Evolutionary conservation across 2,888 invertebrate genomes (phyloP).

Genomic region (Limnephilus auricula): DNA sequence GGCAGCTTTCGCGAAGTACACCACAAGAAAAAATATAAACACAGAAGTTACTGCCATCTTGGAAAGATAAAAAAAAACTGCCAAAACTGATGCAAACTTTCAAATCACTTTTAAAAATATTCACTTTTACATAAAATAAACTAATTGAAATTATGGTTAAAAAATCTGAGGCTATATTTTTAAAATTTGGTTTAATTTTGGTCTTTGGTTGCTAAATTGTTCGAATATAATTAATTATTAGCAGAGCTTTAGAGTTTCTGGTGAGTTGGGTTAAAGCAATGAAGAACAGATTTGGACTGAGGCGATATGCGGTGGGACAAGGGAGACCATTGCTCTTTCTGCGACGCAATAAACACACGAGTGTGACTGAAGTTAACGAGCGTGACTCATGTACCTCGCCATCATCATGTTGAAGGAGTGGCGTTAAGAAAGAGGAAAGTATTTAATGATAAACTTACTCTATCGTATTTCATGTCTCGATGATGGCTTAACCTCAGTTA

Average conservation of each 20-base stretch:
- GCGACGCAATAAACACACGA: slow-evolving; percentile 16
- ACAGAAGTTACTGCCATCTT: background rate
- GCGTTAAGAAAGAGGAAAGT: background rate
- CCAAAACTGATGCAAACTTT: too few relatives aligned
- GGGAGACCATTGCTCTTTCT: background rate
- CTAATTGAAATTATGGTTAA: background rate
- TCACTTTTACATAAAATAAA: background rate
- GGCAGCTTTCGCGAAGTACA: background rate
- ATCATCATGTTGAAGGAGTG: background rate
- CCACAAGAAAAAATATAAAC: background rate
- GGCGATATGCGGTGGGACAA: background rate
- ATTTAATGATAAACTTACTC: too few relatives aligned
- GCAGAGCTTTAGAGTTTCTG: background rate
- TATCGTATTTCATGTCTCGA: too few relatives aligned
- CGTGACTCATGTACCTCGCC: background rate
- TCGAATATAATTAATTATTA: background rate
- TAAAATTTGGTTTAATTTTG: background rate
- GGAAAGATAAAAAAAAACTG: background rate
- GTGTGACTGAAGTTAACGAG: slow-evolving; percentile 1
- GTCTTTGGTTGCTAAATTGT: background rate
- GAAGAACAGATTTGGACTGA: background rate
- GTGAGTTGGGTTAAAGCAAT: background rate
- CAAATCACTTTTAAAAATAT: background rate
- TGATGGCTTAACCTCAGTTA: too few relatives aligned
- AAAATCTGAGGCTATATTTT: background rate